Base-by-base conservation (phyloP, 2,888 invertebrate genomes). In the Drosophila fulvimacula region DNA sequence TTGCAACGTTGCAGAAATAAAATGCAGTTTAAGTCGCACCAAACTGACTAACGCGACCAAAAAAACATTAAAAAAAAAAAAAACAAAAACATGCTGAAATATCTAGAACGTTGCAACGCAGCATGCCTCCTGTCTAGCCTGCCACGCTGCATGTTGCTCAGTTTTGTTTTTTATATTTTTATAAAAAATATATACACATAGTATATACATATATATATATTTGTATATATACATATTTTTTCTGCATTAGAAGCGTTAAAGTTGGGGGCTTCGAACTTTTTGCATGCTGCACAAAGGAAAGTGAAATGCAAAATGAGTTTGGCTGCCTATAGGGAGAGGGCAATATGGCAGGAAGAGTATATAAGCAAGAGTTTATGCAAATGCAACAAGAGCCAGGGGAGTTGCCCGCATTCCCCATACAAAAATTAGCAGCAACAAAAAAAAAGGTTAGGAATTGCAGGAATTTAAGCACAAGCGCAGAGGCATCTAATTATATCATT, bases 1-100 rank as follows among this genome's bases (percentile, higher is more conserved):
- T 88, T 84, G 85, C 84, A 88, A 88, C 88, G 85, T 88, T 85
- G 85, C 88, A 82, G 87, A 83, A 88, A 88, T 88, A 86, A 86
- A 86, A 86, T 86, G 88, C 86, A 86, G 88, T 86, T 86, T 86
- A 86, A 86, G 77, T 88, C 82, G 38, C 62, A 82, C 81, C 70
- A 82, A 84, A 85, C 85, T 75, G 82, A 82, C 86, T 69, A 84
- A 79, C 81, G 87, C 65, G 74, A 53, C 62, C 41, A 36, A 49
- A 64, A 48, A 44, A 51, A 7, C 53, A n/a, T n/a, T n/a, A n/a
- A 61, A 46, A 73, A 49, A 10, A 62, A 49, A 9, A 63, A 48
- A 55, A 39, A 13, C 6, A 39, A 39, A 27, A 81, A 84, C 70
- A 79, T 76, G 82, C 57, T 27, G 59, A 57, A 51, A 56, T 64